A percentile compares a stretch with the other conserved stretches of the same genome.
These are phyloP conservation scores for Hypomecis atomaria DNA, from an alignment of 2,888 invertebrate species.

Conservation along the genomic window DNA sequence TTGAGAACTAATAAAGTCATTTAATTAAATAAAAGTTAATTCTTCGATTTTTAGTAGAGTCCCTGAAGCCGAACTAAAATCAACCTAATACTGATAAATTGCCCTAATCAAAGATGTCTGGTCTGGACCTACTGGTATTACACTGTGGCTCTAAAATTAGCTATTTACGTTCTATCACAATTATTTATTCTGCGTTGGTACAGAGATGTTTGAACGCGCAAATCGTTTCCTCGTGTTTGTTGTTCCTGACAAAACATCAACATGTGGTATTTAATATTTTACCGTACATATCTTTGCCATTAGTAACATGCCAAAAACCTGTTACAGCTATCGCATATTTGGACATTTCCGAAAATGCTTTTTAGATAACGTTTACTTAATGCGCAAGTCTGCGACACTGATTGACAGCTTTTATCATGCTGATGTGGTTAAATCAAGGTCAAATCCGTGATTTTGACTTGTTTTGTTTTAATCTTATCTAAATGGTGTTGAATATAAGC, in stretches of 20 bases:
- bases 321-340: slow-evolving; percentile 9
- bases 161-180: too few species aligned
- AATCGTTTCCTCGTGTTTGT: slow-evolving; percentile 4
- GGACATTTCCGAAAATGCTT: slow-evolving; percentile 17
- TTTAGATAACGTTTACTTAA: slow-evolving; percentile 22
- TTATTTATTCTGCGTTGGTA: background rate
- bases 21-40: too few species aligned
- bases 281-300: background rate
- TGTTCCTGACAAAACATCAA: background rate
- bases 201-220: slow-evolving; percentile 8
- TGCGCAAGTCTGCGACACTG: slow-evolving; percentile 2
- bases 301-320: background rate
- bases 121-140: too few species aligned
- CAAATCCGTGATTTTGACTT: slow-evolving; percentile 24
- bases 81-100: too few species aligned
- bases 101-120: too few species aligned
- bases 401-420: slow-evolving; percentile 18
- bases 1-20: too few species aligned
- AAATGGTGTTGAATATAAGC: slow-evolving; percentile 11
- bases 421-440: slow-evolving; percentile 21
- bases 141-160: too few species aligned
- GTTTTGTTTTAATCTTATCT: slow-evolving; percentile 22
- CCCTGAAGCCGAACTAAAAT: too few species aligned
- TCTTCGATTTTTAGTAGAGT: too few species aligned
- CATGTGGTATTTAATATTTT: background rate